Percentiles rank a stretch among this genome's conserved stretches.
These are phyloP conservation scores for Drosophila paramelanica DNA, from an alignment of 2,888 invertebrate species.

Conservation along the genomic window DNA sequence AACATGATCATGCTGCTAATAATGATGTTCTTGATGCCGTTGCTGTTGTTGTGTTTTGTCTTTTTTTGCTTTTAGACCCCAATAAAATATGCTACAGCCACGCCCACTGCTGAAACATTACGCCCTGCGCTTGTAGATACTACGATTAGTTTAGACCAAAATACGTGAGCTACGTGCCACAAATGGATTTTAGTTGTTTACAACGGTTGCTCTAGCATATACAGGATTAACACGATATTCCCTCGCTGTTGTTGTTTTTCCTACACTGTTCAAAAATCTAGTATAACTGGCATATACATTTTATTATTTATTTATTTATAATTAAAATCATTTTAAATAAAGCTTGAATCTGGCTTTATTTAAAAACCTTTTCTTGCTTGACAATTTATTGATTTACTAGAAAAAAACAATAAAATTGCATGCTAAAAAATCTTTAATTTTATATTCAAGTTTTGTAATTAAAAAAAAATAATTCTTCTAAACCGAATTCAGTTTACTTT, in stretches of 20 bases:
- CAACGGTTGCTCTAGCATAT: slow-evolving; percentile 1
- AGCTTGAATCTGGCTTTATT: too few relatives aligned
- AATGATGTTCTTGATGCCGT: slow-evolving; percentile 21
- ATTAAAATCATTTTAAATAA: too few relatives aligned
- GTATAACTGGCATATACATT: too few relatives aligned
- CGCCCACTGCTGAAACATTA: slow-evolving; percentile 22
- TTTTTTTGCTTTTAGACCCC: slow-evolving; percentile 5
- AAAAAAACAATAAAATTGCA: too few relatives aligned
- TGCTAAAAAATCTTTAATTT: too few relatives aligned
- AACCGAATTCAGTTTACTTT: neutral
- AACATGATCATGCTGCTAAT: slow-evolving; percentile 17
- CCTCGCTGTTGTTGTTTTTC: neutral
- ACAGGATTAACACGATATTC: slow-evolving; percentile 11
- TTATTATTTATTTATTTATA: neutral
- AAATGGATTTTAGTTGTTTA: slow-evolving; percentile 41
- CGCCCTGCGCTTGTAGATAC: neutral
- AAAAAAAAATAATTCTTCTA: too few relatives aligned
- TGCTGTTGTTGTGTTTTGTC: slow-evolving; percentile 12
- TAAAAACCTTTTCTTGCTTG: too few relatives aligned
- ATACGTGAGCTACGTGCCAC: slow-evolving; percentile 59
- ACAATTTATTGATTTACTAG: too few relatives aligned
- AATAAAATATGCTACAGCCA: slow-evolving; percentile 42
- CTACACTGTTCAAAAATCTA: neutral
- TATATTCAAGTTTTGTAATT: too few relatives aligned
- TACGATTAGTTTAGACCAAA: slow-evolving; percentile 15